Conservation (phyloP, 2,113 vertebrate species). For the Pampusana beccarii region DNA sequence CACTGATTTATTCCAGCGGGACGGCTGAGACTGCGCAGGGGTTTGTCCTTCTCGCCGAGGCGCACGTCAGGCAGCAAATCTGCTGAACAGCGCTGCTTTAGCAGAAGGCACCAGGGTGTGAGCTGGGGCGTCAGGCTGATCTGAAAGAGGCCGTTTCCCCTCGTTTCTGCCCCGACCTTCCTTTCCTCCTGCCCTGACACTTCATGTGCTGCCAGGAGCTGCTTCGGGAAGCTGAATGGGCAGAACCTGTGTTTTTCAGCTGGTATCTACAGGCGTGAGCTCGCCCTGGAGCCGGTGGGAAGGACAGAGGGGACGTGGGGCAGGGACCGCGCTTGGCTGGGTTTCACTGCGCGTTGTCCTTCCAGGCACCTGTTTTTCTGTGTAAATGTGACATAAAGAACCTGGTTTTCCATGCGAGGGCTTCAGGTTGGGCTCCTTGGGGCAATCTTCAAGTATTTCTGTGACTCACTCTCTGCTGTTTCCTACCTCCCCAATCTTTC, state of each 20-base stretch:
- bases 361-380: not conserved
- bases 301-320: not conserved
- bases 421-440: not conserved
- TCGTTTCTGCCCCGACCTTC: not conserved
- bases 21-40: not conserved
- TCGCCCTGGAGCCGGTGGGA: not conserved
- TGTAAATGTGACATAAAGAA: not conserved
- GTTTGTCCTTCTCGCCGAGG: fast-evolving
- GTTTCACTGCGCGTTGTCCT: fast-evolving
- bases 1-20: fast-evolving
- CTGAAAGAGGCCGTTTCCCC: not conserved
- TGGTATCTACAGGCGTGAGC: not conserved
- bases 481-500: not conserved
- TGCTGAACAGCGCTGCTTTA: not conserved
- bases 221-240: not conserved
- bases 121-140: not conserved
- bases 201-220: not conserved
- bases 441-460: not conserved
- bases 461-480: not conserved
- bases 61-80: fast-evolving
- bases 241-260: not conserved
- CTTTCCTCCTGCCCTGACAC: not conserved
- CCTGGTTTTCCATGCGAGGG: not conserved
- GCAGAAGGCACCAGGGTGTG: not conserved
- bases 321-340: not conserved